These are phyloP conservation scores for Iselma pallidipennis DNA, from an alignment of 2,888 invertebrate species.

Conservation along the genomic window DNA sequence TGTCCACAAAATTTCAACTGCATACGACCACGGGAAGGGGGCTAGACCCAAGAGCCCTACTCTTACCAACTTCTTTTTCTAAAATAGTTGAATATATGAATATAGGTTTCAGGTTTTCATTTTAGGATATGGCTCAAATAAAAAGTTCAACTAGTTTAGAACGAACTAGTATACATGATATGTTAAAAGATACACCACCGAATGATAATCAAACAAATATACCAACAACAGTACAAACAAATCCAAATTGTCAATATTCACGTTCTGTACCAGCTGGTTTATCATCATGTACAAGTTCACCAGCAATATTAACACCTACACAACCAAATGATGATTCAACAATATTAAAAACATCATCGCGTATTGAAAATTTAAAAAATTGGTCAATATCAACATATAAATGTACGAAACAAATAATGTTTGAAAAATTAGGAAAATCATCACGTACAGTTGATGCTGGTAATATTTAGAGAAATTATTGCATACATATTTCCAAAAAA, in stretches of 20 bases:
- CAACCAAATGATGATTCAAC: conserved; percentile 63
- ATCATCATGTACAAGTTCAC: conserved; percentile 51
- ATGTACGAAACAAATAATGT: conserved; percentile 95
- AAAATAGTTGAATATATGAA: too few relatives aligned
- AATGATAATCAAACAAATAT: conserved; percentile 76
- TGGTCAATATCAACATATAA: conserved; percentile 99
- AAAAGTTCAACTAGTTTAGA: conserved; percentile 57
- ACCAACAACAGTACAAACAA: conserved; percentile 73
- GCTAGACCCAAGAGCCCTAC: too few relatives aligned
- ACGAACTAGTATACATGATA: conserved; percentile 77
- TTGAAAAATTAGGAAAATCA: conserved; percentile 94
- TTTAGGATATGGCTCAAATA: conserved; percentile 47
- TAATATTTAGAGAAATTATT: conserved; percentile 43
- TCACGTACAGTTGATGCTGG: conserved; percentile 87
- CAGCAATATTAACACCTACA: conserved; percentile 59
- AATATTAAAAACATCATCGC: conserved; percentile 70
- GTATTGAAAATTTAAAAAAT: conserved; percentile 90
- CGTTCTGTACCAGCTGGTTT: conserved; percentile 70
- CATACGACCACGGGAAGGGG: too few relatives aligned
- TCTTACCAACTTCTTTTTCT: too few relatives aligned
- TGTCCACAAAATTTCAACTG: too few relatives aligned
- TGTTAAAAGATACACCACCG: conserved; percentile 81
- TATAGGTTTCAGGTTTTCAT: too few relatives aligned
- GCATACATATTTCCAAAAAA: conserved; percentile 8
- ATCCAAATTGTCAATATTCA: conserved; percentile 68